Base-by-base conservation (phyloP, 2,888 invertebrate genomes). In the Amphiduros pacificus region DNA sequence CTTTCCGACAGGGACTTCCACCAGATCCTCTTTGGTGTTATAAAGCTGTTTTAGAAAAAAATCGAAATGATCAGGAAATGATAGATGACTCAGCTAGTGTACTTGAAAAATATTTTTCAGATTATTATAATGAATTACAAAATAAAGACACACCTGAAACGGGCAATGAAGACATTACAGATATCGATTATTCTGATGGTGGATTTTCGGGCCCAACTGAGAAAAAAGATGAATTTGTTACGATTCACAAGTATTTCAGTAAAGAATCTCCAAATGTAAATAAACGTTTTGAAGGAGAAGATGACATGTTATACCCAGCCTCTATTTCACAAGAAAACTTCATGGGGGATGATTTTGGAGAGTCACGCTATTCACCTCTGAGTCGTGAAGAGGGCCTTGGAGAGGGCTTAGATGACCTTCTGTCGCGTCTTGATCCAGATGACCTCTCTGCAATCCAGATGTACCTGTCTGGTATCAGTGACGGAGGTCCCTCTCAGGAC, bases 41-140 rank as follows among this genome's bases (percentile, higher is more conserved):
- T n/a, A 26, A 51, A 68, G 4, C 50, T 48, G 86, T 86, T 60
- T 77, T 89, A 92, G 66, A 89, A 91, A 64, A 90, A 90, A 71
- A 85, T 87, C 20, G 89, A 89, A 67, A 90, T 91, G 82, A 90
- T 94, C n/a, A n/a, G n/a, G 0, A 89, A 88, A 0, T 92, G 91
- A 78, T 89, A 88, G 84, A 90, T 91, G 1, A 86, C 85, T 61
- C 86, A 87, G 22, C 29, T 9, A 17, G 20, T 17, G 49, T 63
- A 28, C 55, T 63, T 14, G 41, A 54, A 11, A 48, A 59, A 24
- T 60, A 53, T 29, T 59, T 59, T 31, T 32, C 20, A 17, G 51
- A 58, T 29, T 62, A 62, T 40, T 54, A 61, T 27, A 36, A 32
- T 27, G n/a, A 29, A 17, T 20, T 22, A 26, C n/a, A 53, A 53